phyloP scores from a whole-genome alignment of 2,888 invertebrate species.

The Pachymerium ferrugineum region DNA sequence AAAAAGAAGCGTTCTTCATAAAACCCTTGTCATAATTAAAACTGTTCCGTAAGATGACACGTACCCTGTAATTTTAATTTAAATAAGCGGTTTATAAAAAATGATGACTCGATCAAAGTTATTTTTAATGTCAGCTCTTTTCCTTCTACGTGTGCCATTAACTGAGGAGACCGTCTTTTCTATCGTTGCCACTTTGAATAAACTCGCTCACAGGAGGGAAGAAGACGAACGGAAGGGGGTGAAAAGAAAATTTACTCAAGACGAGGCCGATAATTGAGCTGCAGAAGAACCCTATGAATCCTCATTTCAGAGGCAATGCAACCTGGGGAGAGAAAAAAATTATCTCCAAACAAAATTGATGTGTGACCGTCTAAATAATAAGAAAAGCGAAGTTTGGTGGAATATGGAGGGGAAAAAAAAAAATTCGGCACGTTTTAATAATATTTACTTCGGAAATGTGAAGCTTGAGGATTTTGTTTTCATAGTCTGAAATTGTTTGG shows the following conservation, averaged over 20 bases:
- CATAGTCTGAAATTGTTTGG: no score
- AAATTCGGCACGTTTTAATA: no score
- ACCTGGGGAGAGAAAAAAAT: not conserved
- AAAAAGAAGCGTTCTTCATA: not conserved
- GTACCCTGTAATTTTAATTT: not conserved
- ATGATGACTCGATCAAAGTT: slow-evolving; percentile 3
- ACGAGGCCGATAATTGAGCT: slow-evolving; percentile 11
- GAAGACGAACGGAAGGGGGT: not conserved
- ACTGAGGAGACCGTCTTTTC: not conserved
- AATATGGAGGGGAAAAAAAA: no score
- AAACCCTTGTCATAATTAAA: not conserved
- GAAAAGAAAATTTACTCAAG: not conserved
- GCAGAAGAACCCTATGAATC: not conserved
- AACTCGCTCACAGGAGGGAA: not conserved
- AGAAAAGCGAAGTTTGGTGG: not conserved
- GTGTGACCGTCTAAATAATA: no score
- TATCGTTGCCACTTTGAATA: slow-evolving; percentile 9
- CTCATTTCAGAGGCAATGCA: not conserved
- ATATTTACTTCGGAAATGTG: no score
- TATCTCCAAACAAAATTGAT: no score
- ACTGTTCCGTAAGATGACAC: not conserved
- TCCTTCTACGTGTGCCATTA: not conserved
- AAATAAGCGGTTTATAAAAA: not conserved
- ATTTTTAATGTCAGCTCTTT: slow-evolving; percentile 8
- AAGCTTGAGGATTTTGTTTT: no score